Evolutionary conservation across 2,113 vertebrate genomes (phyloP).

Genomic region (Peucedramus taeniatus): DNA sequence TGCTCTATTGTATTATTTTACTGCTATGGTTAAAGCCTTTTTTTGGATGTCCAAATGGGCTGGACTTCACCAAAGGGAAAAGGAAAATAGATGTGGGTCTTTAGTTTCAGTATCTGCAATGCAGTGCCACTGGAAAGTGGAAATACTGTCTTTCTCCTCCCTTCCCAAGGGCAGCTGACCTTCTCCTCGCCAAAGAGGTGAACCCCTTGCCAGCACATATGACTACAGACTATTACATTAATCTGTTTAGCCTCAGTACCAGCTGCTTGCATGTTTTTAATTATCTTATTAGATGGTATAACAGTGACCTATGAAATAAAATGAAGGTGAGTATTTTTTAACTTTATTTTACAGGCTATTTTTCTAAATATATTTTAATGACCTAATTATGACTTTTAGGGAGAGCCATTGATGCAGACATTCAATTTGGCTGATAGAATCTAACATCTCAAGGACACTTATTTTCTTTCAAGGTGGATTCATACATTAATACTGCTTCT

Average conservation of each 20-base stretch:
- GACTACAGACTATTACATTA: conserved; percentile 84
- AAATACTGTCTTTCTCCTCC: conserved; percentile 51
- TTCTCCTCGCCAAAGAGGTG: conserved; percentile 76
- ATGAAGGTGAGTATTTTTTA: conserved; percentile 82
- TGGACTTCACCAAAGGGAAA: background rate
- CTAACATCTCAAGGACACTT: conserved; percentile 52
- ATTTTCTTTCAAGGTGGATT: conserved; percentile 52
- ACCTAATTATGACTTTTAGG: conserved; percentile 63
- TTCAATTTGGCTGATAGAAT: conserved; percentile 53
- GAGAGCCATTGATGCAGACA: conserved; percentile 63
- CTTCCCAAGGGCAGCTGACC: conserved; percentile 82
- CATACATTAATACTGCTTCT: conserved; percentile 34
- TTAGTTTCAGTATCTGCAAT: conserved; percentile 16
- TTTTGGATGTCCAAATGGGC: background rate
- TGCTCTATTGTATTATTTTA: background rate
- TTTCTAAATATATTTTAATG: conserved; percentile 74
- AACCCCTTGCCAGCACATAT: conserved; percentile 82
- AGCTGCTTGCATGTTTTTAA: conserved; percentile 85
- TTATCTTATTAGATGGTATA: conserved; percentile 83
- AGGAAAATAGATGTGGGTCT: background rate
- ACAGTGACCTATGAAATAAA: conserved; percentile 84
- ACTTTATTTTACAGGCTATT: conserved; percentile 71
- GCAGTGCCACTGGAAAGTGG: conserved; percentile 14
- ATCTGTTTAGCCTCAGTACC: conserved; percentile 82
- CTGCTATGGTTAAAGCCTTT: background rate